Percentiles rank a stretch among this genome's conserved stretches.
Conservation (phyloP, 2,888 invertebrate species). For the Camponotus fellah region DNA sequence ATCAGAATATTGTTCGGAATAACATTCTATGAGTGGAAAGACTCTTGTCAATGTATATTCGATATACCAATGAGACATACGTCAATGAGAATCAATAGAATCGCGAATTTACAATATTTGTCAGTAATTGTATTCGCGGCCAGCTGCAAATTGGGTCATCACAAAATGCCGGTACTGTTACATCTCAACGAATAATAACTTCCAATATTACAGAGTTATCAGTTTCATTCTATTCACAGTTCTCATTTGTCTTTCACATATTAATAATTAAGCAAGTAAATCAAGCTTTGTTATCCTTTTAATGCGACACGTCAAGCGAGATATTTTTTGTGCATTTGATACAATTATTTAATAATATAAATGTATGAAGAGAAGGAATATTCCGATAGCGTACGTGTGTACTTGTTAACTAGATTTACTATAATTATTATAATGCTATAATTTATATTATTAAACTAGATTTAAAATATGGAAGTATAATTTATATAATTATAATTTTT, state of each 20-base stretch:
- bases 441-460: too few relatives aligned
- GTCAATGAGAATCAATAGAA: background rate
- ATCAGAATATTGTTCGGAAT: background rate
- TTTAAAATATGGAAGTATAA: background rate
- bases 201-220: slow-evolving; percentile 13
- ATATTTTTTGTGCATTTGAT: background rate
- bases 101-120: slow-evolving; percentile 20
- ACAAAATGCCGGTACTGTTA: background rate
- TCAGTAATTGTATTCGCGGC: slow-evolving; percentile 20
- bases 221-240: background rate
- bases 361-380: background rate
- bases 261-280: background rate
- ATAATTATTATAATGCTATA: too few relatives aligned
- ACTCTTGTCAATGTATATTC: background rate
- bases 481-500: background rate
- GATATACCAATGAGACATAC: background rate
- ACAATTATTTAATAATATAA: background rate
- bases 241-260: background rate
- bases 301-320: background rate
- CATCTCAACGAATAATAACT: slow-evolving; percentile 19
- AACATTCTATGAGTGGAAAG: background rate
- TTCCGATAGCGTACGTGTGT: background rate
- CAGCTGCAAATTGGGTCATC: slow-evolving; percentile 38
- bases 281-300: background rate
- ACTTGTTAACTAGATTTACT: background rate